Evolutionary conservation across 2,113 vertebrate genomes (phyloP), one percentile per base, ranked within the genome.

Genomic region (Triplophysa rosa): DNA sequence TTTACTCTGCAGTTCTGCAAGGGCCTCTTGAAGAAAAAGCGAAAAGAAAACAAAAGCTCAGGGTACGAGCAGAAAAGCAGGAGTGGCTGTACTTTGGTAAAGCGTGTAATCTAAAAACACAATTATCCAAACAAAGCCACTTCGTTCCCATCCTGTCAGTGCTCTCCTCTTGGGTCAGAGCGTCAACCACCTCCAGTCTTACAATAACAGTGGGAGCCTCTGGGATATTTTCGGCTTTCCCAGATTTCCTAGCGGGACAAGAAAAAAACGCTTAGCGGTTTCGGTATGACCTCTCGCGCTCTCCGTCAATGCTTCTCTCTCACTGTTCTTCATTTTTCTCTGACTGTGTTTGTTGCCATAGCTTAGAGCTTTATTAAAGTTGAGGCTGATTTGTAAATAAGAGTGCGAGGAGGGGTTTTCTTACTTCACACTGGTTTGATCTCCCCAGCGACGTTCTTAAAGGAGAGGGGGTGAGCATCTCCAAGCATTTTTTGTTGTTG

Each of bases 161-260:
- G 10, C 89, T 89, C 89, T 89, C 87, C 83, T 79, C 84, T 70
- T 83, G 86, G 88, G 87, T 88, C 91, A 90, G 83, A 87, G 89
- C 91, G 91, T 93, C 91, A 89, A 91, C 90, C 89, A 88, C 86
- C 89, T 91, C 88, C 23, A 89, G 88, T 89, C 91, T 85, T 91
- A 88, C 89, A 92, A 93, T 86, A 94, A 93, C 90, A 92, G 65
- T 58, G 68, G 80, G 84, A 91, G 90, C 87, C 88, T 87, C 56
- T 23, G 63, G 74, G 89, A 86, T 92, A 91, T 93, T 91, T 93
- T 89, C 87, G 90, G 91, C 92, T 87, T 91, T 90, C 87, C 90
- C 87, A 91, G 82, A 90, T 90, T 90, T 88, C 88, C 89, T 91
- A 5, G 40, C 76, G 4, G 81, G 82, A 85, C 73, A 79, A 83